Conservation (phyloP, 2,888 invertebrate genomes). For the Cerastoderma edule region DNA sequence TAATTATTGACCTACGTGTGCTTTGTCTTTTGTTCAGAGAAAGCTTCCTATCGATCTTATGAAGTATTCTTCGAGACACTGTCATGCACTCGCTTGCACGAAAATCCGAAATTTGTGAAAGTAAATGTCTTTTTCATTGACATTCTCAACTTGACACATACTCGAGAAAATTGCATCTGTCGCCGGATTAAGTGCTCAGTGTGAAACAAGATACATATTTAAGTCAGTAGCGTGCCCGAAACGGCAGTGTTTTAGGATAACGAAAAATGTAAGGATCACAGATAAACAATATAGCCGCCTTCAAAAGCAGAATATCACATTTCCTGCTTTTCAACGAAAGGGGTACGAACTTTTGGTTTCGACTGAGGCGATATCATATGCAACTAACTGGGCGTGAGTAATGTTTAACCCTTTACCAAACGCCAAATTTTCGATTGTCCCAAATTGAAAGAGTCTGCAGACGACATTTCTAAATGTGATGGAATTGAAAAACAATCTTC, state of each 20-base stretch:
- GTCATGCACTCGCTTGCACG: constrained; percentile 21
- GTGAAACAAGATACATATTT: constrained; percentile 5
- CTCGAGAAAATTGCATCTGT: constrained; percentile 19
- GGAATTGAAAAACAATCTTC: too few relatives aligned
- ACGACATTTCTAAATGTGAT: too few relatives aligned
- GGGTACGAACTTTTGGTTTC: too few relatives aligned
- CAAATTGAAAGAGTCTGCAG: too few relatives aligned
- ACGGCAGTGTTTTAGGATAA: not conserved
- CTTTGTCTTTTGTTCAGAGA: not conserved
- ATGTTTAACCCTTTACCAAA: too few relatives aligned
- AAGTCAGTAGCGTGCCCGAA: not conserved
- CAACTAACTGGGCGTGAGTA: too few relatives aligned
- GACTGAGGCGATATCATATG: too few relatives aligned
- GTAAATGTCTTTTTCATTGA: constrained; percentile 34
- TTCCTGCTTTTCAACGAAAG: too few relatives aligned
- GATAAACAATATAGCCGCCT: too few relatives aligned
- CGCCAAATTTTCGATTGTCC: too few relatives aligned
- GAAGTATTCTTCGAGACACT: not conserved
- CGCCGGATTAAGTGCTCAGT: constrained; percentile 7
- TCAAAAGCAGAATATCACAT: too few relatives aligned
- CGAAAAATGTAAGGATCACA: not conserved
- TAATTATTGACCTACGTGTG: too few relatives aligned
- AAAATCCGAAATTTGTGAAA: constrained; percentile 18
- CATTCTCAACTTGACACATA: constrained; percentile 9
- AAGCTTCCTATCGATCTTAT: not conserved